Base-by-base conservation (phyloP, 2,888 invertebrate genomes). In the Drosophila kambysellisi region DNA sequence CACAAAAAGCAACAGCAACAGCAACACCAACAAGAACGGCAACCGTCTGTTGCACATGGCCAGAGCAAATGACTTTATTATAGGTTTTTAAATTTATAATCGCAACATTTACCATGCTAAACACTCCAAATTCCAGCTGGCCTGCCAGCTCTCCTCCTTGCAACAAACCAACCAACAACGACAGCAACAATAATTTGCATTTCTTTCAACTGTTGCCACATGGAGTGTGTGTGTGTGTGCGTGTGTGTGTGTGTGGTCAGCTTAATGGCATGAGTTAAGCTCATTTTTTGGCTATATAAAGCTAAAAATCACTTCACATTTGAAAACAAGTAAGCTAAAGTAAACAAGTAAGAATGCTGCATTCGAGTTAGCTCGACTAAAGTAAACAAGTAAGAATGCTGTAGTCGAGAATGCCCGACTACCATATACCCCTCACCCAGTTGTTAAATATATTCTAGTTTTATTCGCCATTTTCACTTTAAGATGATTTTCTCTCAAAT, bases 31-130 rank as follows among this genome's bases (percentile, higher is more conserved):
- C 25, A 41, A 30, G 9, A 53, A n/a, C 41, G 35, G 41, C 32
- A 37, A 41, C 63, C 50, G 69, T 51, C 65, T 69, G 81, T 59
- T 71, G 83, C 71, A 82, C 81, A 74, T 77, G 81, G 61, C 88
- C 82, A 61, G 41, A 79, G 67, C 82, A 84, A 88, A 89, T 86
- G 86, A 82, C 86, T 86, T 89, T 86, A 86, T 86, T 86, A 86
- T 86, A 85, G 86, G 83, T 82, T 86, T 85, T 88, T 89, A 89
- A 84, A 87, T 84, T 89, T 87, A 87, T 89, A 89, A 85, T 82
- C 72, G 85, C 88, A 87, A 81, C 85, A 85, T 84, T 85, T 89
- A 88, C 82, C 71, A 74, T 71, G 74, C 83, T 82, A 81, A 86
- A 89, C 76, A 85, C 81, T 68, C 69, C 65, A 67, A 83, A 79